Evolutionary conservation across 2,888 invertebrate species (phyloP), one percentile per base, ranked within the genome.

Genomic region (Heteromurus nitidus): DNA sequence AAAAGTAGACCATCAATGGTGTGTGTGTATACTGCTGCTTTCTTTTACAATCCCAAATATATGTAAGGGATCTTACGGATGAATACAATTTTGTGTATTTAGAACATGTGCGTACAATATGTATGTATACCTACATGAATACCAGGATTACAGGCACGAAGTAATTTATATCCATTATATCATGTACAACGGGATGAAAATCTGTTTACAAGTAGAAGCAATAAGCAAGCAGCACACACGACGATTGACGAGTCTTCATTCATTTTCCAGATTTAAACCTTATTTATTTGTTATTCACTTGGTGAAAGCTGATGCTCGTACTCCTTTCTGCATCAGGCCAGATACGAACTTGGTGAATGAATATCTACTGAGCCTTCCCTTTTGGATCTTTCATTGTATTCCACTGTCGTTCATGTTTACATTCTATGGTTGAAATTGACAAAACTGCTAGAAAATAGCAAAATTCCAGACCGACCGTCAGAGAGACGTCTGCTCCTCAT

Each of bases 221-320:
- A n/a, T n/a, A n/a, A n/a, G n/a, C n/a, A n/a, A n/a, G n/a, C n/a
- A n/a, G 42, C 13, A n/a, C 26, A 70, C 24, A 47, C 24, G n/a
- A 62, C 20, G n/a, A n/a, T n/a, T n/a, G n/a, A n/a, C n/a, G n/a
- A n/a, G n/a, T 24, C 44, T 30, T 16, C 2, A 44, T 65, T 65
- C 64, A 64, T n/a, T 65, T 44, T n/a, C 36, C 1, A 64, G 18
- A 47, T n/a, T 13, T 69, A 55, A 55, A 55, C 55, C 69, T 36
- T 69, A 53, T 55, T 53, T 69, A 55, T 55, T 55, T 50, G 55
- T n/a, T 31, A 53, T 26, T 69, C 53, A 22, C 36, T n/a, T 58
- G 70, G 42, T 70, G 70, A 70, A 55, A 58, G 70, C 70, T 58
- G 58, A 58, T 62, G 62, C 53, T 9, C 5, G 42, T 42, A n/a